Evolutionary conservation across 2,888 invertebrate genomes (phyloP).

Genomic region (Diarsia mendica): DNA sequence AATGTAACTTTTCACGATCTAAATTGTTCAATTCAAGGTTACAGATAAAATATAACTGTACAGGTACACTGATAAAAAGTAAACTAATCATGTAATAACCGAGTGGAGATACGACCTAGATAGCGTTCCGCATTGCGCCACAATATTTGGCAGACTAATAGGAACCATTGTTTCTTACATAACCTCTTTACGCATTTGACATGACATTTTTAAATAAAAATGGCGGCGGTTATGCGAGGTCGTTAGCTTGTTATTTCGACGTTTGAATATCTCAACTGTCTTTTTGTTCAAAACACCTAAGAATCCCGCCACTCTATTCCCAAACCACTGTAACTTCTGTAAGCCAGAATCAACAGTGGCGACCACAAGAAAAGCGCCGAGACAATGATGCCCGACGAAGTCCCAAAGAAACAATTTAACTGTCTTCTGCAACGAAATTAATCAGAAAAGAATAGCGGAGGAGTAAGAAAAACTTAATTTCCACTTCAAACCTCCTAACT

Average conservation of each 20-base stretch:
- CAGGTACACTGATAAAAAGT: slow-evolving; percentile 24
- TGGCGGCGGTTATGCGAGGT: slow-evolving; percentile 34
- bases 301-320: too few species aligned
- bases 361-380: too few species aligned
- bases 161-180: slow-evolving; percentile 25
- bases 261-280: slow-evolving; percentile 11
- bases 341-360: too few species aligned
- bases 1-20: slow-evolving; percentile 23
- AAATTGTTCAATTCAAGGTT: slow-evolving; percentile 31
- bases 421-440: too few species aligned
- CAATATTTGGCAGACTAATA: slow-evolving; percentile 38
- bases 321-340: too few species aligned
- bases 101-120: slow-evolving; percentile 39
- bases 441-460: too few species aligned
- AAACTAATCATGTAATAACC: slow-evolving; percentile 20
- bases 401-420: too few species aligned
- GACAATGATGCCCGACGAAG: too few species aligned
- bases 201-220: slow-evolving; percentile 32
- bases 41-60: slow-evolving; percentile 24
- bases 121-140: slow-evolving; percentile 47
- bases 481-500: too few species aligned
- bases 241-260: slow-evolving; percentile 9
- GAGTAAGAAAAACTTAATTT: too few species aligned
- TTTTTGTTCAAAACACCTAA: not conserved
- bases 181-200: slow-evolving; percentile 10